Percentiles rank a stretch among this genome's conserved stretches.
Conservation (phyloP, 2,888 invertebrate species). For the Pterostichus niger region DNA sequence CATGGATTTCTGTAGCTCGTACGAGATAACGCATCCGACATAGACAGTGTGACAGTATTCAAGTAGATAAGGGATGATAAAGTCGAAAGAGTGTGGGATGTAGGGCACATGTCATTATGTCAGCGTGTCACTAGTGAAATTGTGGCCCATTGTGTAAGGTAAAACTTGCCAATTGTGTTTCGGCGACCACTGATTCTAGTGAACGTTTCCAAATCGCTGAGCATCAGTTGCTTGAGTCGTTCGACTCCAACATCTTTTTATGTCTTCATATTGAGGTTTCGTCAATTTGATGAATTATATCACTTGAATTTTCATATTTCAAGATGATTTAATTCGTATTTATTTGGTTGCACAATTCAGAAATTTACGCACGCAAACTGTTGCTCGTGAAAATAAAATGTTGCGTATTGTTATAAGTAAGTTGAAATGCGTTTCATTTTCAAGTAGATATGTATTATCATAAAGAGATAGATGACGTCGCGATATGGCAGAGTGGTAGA, state of each 20-base stretch:
- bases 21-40: too few relatives aligned
- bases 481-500: conserved; percentile 5
- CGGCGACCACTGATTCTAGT: conserved; percentile 20
- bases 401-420: conserved; percentile 2
- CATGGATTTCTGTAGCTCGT: too few relatives aligned
- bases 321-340: not conserved
- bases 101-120: not conserved
- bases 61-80: too few relatives aligned
- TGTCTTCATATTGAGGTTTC: not conserved
- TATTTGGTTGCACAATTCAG: conserved; percentile 1
- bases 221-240: conserved; percentile 24
- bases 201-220: conserved; percentile 31
- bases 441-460: conserved; percentile 57
- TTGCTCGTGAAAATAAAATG: not conserved
- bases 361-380: not conserved
- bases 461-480: conserved; percentile 48
- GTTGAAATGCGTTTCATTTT: conserved; percentile 59
- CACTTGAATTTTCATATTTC: conserved; percentile 23
- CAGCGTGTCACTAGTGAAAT: conserved; percentile 19
- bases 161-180: conserved; percentile 42
- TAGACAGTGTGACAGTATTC: too few relatives aligned
- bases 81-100: too few relatives aligned
- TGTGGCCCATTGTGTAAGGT: conserved; percentile 37
- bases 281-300: conserved; percentile 26
- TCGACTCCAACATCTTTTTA: not conserved